phyloP scores from a whole-genome alignment of 2,797 vertebrate species.

The Argentina silus region DNA sequence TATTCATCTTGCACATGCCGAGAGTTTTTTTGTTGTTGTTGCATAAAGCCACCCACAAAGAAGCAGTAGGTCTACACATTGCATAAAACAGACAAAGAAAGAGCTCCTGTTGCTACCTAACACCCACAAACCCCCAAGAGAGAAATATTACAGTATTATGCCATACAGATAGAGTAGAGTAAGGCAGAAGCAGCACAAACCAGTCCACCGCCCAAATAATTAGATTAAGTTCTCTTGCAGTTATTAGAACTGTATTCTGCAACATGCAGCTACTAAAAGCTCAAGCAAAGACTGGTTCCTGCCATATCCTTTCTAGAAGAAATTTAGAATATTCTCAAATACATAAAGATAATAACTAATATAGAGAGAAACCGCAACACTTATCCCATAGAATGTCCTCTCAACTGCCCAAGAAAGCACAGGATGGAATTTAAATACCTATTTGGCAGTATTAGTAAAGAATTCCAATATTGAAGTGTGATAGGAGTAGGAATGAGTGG shows the following conservation, averaged over 20 bases:
- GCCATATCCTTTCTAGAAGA: slow-evolving; percentile 47
- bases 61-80: slow-evolving; percentile 77
- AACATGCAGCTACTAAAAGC: slow-evolving; percentile 60
- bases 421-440: slow-evolving; percentile 41
- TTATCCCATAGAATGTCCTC: slow-evolving; percentile 41
- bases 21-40: slow-evolving; percentile 75
- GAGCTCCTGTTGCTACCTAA: slow-evolving; percentile 45
- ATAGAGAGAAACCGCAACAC: slow-evolving; percentile 50
- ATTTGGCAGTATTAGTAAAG: slow-evolving; percentile 78
- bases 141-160: slow-evolving; percentile 20
- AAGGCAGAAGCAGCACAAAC: slow-evolving; percentile 35
- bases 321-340: slow-evolving; percentile 44
- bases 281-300: slow-evolving; percentile 44
- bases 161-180: slow-evolving; percentile 32
- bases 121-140: slow-evolving; percentile 15
- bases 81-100: slow-evolving; percentile 63
- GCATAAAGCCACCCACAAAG: slow-evolving; percentile 76
- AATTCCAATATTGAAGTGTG: slow-evolving; percentile 73
- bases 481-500: slow-evolving; percentile 64
- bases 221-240: slow-evolving; percentile 33
- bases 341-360: slow-evolving; percentile 34
- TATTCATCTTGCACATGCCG: slow-evolving; percentile 74
- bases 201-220: slow-evolving; percentile 41
- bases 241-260: slow-evolving; percentile 54
- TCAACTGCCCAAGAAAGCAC: slow-evolving; percentile 28